Evolutionary conservation across 2,113 vertebrate genomes (phyloP), one percentile per base, ranked within the genome.

Genomic region (Puma concolor): DNA sequence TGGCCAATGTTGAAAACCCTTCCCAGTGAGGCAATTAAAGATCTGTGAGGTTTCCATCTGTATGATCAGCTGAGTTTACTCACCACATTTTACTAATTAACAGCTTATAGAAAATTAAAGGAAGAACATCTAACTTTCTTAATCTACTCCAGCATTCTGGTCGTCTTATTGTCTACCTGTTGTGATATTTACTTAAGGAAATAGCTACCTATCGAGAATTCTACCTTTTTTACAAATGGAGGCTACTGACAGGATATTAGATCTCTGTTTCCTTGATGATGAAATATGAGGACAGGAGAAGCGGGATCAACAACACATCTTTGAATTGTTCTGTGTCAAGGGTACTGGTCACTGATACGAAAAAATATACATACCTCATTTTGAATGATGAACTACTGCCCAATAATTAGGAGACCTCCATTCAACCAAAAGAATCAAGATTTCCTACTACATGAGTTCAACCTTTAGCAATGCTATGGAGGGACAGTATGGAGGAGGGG

Each of bases 1-100:
- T 2, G 79, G 38, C 14, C 21, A 33, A 63, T 6, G n/a, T 0
- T 25, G 5, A 12, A 60, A 54, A 52, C 25, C 66, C 14, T 50
- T 19, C 36, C 38, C 60, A 76, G 52, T 0, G 31, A 97, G 54
- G 90, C 67, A 48, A 33, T 88, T 50, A 72, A 95, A 98, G 85
- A 64, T 36, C 5, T 86, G 36, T 36, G 96, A 54, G 90, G 76
- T 29, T 0, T 0, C 11, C 66, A 54, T 74, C 94, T 16, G 7
- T 41, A 57, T 44, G 57, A 93, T 29, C n/a, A 85, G 33, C 33
- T 0, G 92, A n/a, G 86, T 83, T 94, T 77, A 81, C 13, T 27
- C 14, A 80, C 52, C 88, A 8, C 48, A 36, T 82, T 90, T 77
- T 84, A 92, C 69, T 94, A 93, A 84, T 80, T 86, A 13, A 23